These are phyloP conservation scores for Tipula unca DNA, from an alignment of 2,888 invertebrate species.

Conservation along the genomic window DNA sequence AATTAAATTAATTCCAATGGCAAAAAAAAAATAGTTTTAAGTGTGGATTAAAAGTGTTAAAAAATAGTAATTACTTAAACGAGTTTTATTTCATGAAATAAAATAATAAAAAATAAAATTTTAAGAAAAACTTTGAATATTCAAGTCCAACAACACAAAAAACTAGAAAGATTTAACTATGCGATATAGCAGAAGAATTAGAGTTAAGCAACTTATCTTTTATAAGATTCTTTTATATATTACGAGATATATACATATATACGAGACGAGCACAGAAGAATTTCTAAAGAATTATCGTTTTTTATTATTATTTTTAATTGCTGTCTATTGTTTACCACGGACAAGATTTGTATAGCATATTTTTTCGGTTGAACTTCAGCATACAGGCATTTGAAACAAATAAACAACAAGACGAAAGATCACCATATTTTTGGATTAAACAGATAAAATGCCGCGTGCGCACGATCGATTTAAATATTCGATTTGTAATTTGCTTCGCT, in stretches of 20 bases:
- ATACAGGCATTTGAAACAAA: not conserved
- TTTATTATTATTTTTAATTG: not conserved
- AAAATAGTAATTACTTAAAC: not conserved
- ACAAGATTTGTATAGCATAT: slow-evolving; percentile 14
- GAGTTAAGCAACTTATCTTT: not conserved
- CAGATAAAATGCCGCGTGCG: too few relatives aligned
- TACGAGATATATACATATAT: too few relatives aligned
- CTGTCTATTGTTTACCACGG: not conserved
- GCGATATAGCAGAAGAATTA: not conserved
- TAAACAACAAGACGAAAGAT: not conserved
- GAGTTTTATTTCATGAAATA: not conserved
- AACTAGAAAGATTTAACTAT: not conserved
- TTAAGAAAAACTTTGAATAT: not conserved
- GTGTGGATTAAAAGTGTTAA: slow-evolving; percentile 14
- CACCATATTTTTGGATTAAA: not conserved
- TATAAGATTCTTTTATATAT: not conserved
- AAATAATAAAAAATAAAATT: not conserved
- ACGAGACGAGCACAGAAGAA: not conserved
- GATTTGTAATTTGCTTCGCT: too few relatives aligned
- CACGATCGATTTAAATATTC: too few relatives aligned
- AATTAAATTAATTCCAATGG: not conserved
- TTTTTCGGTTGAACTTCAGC: not conserved
- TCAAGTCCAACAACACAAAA: not conserved
- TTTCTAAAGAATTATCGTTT: not conserved
- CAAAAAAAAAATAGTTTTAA: not conserved